Base-by-base conservation (phyloP, 2,888 invertebrate genomes). In the Pomacea canaliculata region DNA sequence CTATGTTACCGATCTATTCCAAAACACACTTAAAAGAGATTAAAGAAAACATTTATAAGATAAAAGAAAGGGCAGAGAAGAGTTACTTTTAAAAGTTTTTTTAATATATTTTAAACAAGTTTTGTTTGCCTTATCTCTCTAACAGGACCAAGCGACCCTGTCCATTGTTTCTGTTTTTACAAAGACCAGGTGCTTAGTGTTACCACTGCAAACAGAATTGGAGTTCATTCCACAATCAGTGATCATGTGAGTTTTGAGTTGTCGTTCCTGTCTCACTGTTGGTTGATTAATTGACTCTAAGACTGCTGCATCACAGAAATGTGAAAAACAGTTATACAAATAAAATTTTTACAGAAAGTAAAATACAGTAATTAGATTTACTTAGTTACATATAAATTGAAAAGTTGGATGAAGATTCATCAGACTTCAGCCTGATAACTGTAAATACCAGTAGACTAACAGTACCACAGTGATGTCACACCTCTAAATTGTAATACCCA, bases 191-290 rank as follows among this genome's bases (percentile, higher is more conserved):
- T 98, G 78, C 94, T 98, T 80, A 95, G 96, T 12, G 97, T 96
- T 56, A 97, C 97, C 0, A 97, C 97, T 0, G 97, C 96, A 78
- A 98, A 98, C 90, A 94, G 96, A 59, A 92, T 93, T 19, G 89
- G 89, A 10, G 87, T 90, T 18, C 89, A 90, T 78, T 85, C 88
- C 13, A 84, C 87, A 16, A 82, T 88, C 16, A 94, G 94, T 83
- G 84, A 83, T 67, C 86, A 87, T 82, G 90, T 90, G 82, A 76
- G 84, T 82, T 4, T 63, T 18, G 5, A 10, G 23, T 37, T 37
- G 37, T 37, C 5, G 3, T 37, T 37, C 37, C 37, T 37, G 5
- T 37, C 5, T 37, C 37, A 37, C 37, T 37, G 37, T 37, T 37
- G 37, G 5, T 37, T 37, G 37, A 37, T 37, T 37, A 5, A 37